phyloP scores from a whole-genome alignment of 2,888 invertebrate species.

The Nycteola revayana region DNA sequence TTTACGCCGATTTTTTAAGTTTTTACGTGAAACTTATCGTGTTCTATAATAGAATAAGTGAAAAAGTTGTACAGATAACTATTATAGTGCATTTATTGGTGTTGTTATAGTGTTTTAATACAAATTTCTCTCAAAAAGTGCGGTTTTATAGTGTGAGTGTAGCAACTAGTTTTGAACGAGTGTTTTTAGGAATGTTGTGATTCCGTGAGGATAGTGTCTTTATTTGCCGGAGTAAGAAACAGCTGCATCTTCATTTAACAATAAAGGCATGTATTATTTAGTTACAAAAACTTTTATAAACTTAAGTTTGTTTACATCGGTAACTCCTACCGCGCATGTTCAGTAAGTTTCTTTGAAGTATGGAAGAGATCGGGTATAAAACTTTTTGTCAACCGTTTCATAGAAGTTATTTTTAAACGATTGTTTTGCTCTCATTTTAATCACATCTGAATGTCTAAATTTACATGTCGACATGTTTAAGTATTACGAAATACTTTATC shows the following conservation, averaged over 20 bases:
- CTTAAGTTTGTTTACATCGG: slow-evolving; percentile 71
- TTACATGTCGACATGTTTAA: too few species aligned
- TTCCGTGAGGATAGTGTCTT: slow-evolving; percentile 69
- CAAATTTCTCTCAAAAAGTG: slow-evolving; percentile 69
- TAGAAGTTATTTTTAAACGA: slow-evolving; percentile 5
- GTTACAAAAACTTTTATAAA: slow-evolving; percentile 56
- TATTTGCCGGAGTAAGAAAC: slow-evolving; percentile 52
- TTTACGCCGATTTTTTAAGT: slow-evolving; percentile 70
- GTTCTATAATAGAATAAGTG: slow-evolving; percentile 45
- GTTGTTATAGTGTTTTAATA: slow-evolving; percentile 45
- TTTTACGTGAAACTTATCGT: slow-evolving; percentile 53
- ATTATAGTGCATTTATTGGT: slow-evolving; percentile 37
- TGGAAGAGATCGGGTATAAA: slow-evolving; percentile 5
- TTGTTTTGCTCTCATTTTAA: slow-evolving; percentile 12
- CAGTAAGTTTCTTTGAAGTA: slow-evolving; percentile 31
- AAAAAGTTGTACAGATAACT: slow-evolving; percentile 43
- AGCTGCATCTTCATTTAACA: slow-evolving; percentile 44
- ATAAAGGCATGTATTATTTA: slow-evolving; percentile 55
- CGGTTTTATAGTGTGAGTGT: slow-evolving; percentile 58
- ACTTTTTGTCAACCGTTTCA: slow-evolving; percentile 21
- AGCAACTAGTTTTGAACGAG: slow-evolving; percentile 71
- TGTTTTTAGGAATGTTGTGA: slow-evolving; percentile 77
- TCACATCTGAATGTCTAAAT: too few species aligned
- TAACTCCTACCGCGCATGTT: slow-evolving; percentile 68
- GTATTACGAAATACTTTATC: too few species aligned